Percentiles rank a stretch among this genome's conserved stretches.
phyloP scores from a whole-genome alignment of 2,888 invertebrate genomes.

The Philaethria dido region DNA sequence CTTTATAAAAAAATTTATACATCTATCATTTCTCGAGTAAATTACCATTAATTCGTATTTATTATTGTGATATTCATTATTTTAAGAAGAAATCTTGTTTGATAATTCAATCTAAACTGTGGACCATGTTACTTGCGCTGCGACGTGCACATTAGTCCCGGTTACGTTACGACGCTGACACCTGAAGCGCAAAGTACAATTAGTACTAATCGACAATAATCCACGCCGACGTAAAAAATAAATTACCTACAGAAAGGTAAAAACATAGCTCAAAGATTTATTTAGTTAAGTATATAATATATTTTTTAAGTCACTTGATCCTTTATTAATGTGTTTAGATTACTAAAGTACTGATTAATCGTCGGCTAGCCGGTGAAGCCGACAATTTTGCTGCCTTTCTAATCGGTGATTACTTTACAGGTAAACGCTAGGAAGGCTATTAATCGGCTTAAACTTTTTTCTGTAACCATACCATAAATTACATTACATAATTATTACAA shows the following conservation, averaged over 20 bases:
- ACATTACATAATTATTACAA: constrained; percentile 2
- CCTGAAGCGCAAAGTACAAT: neutral
- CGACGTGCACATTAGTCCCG: neutral
- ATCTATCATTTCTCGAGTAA: no score
- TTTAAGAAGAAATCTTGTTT: no score
- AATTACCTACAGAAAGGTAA: neutral
- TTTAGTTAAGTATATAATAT: constrained; percentile 10
- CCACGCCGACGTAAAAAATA: neutral
- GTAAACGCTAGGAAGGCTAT: constrained; percentile 14
- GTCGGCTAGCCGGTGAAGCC: constrained; percentile 25
- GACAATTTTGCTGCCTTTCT: constrained; percentile 27
- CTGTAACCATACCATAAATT: constrained; percentile 14
- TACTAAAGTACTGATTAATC: constrained; percentile 28
- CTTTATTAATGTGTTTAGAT: constrained; percentile 26
- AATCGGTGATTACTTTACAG: constrained; percentile 26
- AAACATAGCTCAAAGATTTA: neutral
- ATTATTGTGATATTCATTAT: no score
- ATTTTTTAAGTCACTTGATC: constrained; percentile 9
- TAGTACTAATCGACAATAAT: neutral
- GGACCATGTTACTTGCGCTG: no score
- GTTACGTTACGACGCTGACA: neutral
- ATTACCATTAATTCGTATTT: no score
- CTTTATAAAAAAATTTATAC: no score
- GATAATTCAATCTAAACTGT: no score
- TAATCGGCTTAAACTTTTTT: constrained; percentile 27